These are phyloP conservation scores for Odontomachus brunneus DNA, from an alignment of 1,140 invertebrate species.

Conservation along the genomic window DNA sequence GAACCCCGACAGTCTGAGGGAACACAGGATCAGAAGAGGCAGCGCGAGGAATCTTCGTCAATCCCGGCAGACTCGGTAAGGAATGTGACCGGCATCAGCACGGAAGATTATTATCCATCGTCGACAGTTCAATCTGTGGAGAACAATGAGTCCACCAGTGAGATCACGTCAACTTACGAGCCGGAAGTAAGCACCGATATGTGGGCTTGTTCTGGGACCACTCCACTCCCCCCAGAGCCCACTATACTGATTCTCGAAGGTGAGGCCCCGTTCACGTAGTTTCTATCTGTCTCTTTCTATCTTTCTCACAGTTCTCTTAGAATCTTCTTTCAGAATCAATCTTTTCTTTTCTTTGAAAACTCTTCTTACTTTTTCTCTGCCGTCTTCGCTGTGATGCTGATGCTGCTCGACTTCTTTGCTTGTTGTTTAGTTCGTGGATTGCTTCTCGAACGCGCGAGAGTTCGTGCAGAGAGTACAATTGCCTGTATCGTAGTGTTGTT, in stretches of 20 bases:
- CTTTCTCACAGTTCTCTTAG: neutral
- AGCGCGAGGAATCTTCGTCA: slow-evolving; percentile 29
- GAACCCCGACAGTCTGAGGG: neutral
- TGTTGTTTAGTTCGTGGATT: slow-evolving; percentile 23
- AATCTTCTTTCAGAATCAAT: neutral
- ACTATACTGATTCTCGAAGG: slow-evolving; percentile 91
- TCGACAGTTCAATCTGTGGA: slow-evolving; percentile 41
- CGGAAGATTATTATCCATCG: slow-evolving; percentile 42
- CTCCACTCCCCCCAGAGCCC: slow-evolving; percentile 88
- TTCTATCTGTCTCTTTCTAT: slow-evolving; percentile 7
- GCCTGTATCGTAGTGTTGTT: slow-evolving; percentile 27
- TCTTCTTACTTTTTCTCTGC: slow-evolving; percentile 12
- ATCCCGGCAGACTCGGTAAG: slow-evolving; percentile 67
- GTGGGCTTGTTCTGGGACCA: slow-evolving; percentile 85
- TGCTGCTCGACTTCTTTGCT: slow-evolving; percentile 51
- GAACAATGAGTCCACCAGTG: slow-evolving; percentile 51
- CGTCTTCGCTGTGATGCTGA: slow-evolving; percentile 22
- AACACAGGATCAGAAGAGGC: slow-evolving; percentile 29
- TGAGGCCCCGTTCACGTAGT: slow-evolving; percentile 84
- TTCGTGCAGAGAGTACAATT: slow-evolving; percentile 9
- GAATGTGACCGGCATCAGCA: slow-evolving; percentile 1
- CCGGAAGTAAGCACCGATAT: slow-evolving; percentile 78
- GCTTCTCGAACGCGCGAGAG: slow-evolving; percentile 9
- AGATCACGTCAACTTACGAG: slow-evolving; percentile 61
- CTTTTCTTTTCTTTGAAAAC: neutral